Conservation (phyloP, 2,113 vertebrate genomes). For the Gallinago paraguaiae region DNA sequence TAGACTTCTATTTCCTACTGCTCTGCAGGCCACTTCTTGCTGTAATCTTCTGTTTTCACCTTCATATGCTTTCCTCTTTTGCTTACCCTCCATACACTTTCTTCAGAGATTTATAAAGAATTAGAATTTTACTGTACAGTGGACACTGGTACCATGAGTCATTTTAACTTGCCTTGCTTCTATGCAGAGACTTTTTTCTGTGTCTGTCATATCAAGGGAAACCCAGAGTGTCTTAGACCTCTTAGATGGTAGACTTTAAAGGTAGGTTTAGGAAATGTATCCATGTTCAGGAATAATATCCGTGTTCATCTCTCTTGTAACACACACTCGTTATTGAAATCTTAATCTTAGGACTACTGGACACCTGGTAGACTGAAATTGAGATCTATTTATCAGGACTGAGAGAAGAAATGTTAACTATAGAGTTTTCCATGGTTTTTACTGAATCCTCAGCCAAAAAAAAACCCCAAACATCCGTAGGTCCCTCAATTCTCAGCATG, state of each 20-base stretch:
- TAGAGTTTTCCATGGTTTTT: not conserved
- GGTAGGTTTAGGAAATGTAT: not conserved
- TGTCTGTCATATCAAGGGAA: not conserved
- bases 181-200: not conserved
- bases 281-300: not conserved
- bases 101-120: not conserved
- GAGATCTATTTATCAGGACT: not conserved
- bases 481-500: not conserved
- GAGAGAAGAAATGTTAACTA: not conserved
- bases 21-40: not conserved
- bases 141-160: not conserved
- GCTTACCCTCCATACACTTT: not conserved
- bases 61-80: not conserved
- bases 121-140: not conserved
- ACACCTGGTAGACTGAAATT: not conserved
- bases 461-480: too few relatives aligned
- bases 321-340: not conserved
- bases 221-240: not conserved
- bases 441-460: not conserved
- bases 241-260: not conserved
- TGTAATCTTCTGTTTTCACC: not conserved
- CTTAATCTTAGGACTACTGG: not conserved
- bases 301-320: not conserved
- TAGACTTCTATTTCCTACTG: not conserved
- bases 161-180: not conserved